Evolutionary conservation across 2,888 invertebrate species (phyloP), one percentile per base, ranked within the genome.

Genomic region (Andrena camellia): DNA sequence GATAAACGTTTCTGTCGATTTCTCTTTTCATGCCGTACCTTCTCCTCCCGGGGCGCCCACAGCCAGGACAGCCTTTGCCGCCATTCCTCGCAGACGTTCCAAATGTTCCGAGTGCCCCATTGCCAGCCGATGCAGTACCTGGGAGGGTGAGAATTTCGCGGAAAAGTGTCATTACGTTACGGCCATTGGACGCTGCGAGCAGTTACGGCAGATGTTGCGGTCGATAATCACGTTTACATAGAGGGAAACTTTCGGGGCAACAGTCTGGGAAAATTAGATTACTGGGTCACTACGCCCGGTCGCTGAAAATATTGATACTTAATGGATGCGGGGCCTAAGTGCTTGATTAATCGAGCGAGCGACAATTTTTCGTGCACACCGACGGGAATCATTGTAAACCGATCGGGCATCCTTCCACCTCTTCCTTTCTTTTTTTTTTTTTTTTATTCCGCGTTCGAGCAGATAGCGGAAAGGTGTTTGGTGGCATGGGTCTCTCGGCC

Each of bases 11-110:
- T 3, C 29, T n/a, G 7, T 35, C n/a, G n/a, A 23, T 35, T 52
- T 23, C 3, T 50, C 31, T 7, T 10, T 13, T 50, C 31, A 31
- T 6, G 57, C 17, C 13, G 31, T n/a, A 94, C 94, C 91, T 94
- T 94, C 84, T 94, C 94, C 71, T 94, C 94, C 29, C 93, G 86
- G 13, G 94, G 93, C 42, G 94, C 94, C 94, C 94, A 94, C 17
- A 93, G 87, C 94, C 94, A 94, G 5, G 93, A 92, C 33, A 94
- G 77, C 71, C 91, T 92, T 72, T 94, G 93, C 69, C 93, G 89
- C 93, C 94, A 94, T 74, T 93, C 93, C 78, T 93, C 92, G 87
- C 93, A 93, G 67, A 93, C 89, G 75, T 91, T 92, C 93, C 93
- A 93, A 33, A 93, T 83, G 84, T 92, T 93, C 74, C 94, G 91